These are phyloP conservation scores for Origma solitaria DNA, from an alignment of 2,113 vertebrate genomes.

Conservation along the genomic window DNA sequence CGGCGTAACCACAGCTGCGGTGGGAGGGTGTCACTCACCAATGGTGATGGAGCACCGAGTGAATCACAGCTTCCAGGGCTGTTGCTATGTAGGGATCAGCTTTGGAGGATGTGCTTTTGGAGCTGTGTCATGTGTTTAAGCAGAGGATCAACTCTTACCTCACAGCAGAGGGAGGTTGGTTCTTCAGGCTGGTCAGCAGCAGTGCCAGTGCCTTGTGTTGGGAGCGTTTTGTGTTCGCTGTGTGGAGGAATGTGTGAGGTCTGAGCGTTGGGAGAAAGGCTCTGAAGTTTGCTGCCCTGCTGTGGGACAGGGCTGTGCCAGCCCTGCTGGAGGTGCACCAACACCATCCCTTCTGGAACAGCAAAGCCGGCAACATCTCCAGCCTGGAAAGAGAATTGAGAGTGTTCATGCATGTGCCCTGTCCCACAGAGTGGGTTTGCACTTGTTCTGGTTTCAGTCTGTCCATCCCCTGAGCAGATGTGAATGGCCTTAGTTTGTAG, in stretches of 20 bases:
- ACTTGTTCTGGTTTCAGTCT: not conserved
- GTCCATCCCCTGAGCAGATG: not conserved
- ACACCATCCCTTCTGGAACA: not conserved
- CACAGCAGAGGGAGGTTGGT: not conserved
- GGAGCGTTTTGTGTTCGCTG: fast-evolving
- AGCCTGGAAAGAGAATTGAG: not conserved
- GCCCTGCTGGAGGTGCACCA: not conserved
- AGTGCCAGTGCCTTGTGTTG: fast-evolving
- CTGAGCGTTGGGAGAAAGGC: fast-evolving
- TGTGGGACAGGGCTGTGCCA: not conserved
- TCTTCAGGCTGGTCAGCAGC: not conserved
- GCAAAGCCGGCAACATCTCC: not conserved
- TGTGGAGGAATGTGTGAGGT: not conserved
- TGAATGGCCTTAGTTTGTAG: fast-evolving
- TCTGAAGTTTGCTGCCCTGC: not conserved
- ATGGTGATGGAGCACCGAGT: not conserved
- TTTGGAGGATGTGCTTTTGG: not conserved
- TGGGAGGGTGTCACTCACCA: not conserved
- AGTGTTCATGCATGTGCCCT: fast-evolving
- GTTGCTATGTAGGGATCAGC: fast-evolving
- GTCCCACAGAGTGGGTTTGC: not conserved
- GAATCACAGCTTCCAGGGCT: not conserved
- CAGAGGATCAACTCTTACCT: not conserved
- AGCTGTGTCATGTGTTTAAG: fast-evolving
- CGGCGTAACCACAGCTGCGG: not conserved